A percentile compares a stretch with the other conserved stretches of the same genome.
These are phyloP conservation scores for Helicolenus hilgendorfi DNA, from an alignment of 2,797 vertebrate genomes.

Conservation along the genomic window DNA sequence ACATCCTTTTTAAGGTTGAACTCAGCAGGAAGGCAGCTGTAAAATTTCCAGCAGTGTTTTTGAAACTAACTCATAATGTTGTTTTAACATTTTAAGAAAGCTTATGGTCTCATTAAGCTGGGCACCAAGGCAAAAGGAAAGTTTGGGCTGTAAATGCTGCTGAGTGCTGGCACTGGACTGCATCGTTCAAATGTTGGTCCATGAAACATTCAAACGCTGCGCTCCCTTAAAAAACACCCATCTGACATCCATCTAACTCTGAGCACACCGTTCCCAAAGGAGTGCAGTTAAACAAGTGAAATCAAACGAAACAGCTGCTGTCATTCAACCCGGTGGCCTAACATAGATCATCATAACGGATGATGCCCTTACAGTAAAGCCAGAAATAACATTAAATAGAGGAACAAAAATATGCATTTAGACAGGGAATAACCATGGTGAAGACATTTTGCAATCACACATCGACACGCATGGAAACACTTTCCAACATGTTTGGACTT, in stretches of 20 bases:
- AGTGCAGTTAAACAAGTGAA: conserved; percentile 14
- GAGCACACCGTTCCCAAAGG: neutral
- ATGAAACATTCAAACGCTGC: neutral
- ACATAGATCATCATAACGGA: conserved; percentile 9
- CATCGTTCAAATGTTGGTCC: neutral
- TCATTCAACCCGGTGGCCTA: neutral
- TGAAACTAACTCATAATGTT: neutral
- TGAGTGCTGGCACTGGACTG: neutral
- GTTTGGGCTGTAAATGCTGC: neutral
- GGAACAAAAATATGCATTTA: neutral
- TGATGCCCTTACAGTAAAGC: conserved; percentile 19
- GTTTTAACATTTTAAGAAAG: conserved; percentile 3
- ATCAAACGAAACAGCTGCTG: conserved; percentile 29
- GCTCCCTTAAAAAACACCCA: neutral
- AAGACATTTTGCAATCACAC: neutral
- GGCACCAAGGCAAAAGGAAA: neutral
- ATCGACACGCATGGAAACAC: neutral
- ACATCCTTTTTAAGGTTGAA: neutral
- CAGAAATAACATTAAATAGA: neutral
- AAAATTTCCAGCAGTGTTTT: neutral
- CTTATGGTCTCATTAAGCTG: neutral
- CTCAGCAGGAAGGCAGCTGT: neutral
- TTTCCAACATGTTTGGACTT: neutral
- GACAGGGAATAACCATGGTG: neutral
- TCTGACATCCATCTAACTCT: conserved; percentile 10